Base-by-base conservation (phyloP, 2,113 vertebrate species). In the Erpornis zantholeuca region DNA sequence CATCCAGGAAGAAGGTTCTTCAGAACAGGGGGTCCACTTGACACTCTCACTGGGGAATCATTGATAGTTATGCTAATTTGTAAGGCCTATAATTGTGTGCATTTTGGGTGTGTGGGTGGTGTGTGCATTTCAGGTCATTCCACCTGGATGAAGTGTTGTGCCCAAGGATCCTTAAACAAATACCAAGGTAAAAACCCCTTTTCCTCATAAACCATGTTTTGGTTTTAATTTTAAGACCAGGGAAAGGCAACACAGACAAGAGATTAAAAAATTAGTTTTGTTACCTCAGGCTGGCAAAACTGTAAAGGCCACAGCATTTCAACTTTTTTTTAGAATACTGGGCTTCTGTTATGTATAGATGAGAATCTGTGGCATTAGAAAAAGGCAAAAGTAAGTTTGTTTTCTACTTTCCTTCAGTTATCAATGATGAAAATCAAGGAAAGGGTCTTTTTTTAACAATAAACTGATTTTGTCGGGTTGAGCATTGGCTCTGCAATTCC, bases 201-300 rank as follows among this genome's bases (percentile, higher is more conserved):
- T 42, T 42, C 40, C 40, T 12, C 40, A 42, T 42, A 42, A 14
- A 42, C 13, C 40, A 14, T 42, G 40, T 42, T 42, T 42, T 42
- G 40, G 40, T 14, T 42, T 42, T 42, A 13, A 42, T 42, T 42
- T 42, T 42, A 42, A 42, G 40, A 42, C 40, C 40, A 42, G 40
- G 13, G 40, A 42, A 42, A 42, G 40, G 40, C 40, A 42, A 42
- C 40, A 42, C 40, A 42, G 73, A 83, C 68, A 71, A 69, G 54
- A 88, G 50, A 88, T 90, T 92, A 96, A 96, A 92, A 79, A 96
- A 92, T 15, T 36, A 3, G 0, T 53, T 93, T 76, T 86, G 38
- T 92, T 94, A 86, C 52, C 57, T 86, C 52, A 64, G 83, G 45
- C 75, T 73, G 53, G 35, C n/a, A 78, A 90, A 94, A 71, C 35